Conservation (phyloP, 2,797 vertebrate genomes). For the Ptychadena robeensis region DNA sequence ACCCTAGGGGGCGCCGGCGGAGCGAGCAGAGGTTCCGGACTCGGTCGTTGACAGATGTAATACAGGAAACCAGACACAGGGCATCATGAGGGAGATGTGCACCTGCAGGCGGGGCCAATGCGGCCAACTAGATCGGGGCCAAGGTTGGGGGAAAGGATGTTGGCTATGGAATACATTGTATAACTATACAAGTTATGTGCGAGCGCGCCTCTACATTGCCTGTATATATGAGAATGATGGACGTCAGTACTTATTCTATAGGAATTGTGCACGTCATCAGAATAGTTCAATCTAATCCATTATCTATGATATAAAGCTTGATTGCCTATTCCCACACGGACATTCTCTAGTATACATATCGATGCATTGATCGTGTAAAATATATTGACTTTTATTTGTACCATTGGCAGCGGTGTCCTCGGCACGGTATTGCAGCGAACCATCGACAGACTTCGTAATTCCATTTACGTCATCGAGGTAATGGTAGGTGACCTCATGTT, state of each 20-base stretch:
- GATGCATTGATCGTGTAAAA: too few relatives aligned
- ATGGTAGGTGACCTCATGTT: not conserved
- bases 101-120: constrained; percentile 91
- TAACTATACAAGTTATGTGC: not conserved
- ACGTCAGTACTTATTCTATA: too few relatives aligned
- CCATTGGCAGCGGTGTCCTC: too few relatives aligned
- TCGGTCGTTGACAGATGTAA: not conserved
- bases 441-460: too few relatives aligned
- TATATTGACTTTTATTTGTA: too few relatives aligned
- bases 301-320: too few relatives aligned
- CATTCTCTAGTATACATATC: too few relatives aligned
- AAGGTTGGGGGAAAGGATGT: constrained; percentile 67
- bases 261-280: too few relatives aligned
- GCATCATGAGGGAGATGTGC: constrained; percentile 89
- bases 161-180: not conserved
- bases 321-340: too few relatives aligned
- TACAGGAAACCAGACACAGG: not conserved
- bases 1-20: not conserved
- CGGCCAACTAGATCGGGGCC: constrained; percentile 81
- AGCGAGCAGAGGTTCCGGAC: constrained; percentile 30
- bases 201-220: not conserved
- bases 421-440: too few relatives aligned
- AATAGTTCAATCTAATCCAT: too few relatives aligned
- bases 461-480: not conserved
- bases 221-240: too few relatives aligned